Conservation (phyloP, 2,113 vertebrate genomes). For the Oceanites oceanicus region DNA sequence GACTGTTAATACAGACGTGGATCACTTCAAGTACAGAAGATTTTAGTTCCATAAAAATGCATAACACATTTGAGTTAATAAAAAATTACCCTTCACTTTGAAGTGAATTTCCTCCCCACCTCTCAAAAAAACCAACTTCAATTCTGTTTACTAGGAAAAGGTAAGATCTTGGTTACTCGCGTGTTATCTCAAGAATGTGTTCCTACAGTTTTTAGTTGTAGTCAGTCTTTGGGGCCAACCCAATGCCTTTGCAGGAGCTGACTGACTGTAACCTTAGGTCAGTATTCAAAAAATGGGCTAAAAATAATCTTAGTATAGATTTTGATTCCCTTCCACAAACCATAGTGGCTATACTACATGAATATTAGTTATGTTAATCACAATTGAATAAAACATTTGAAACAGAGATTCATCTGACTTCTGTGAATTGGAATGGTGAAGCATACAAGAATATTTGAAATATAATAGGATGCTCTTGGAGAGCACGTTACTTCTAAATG, state of each 20-base stretch:
- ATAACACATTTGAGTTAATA: rapidly evolving
- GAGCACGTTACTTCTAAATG: neutral
- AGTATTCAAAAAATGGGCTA: neutral
- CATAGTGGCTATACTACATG: neutral
- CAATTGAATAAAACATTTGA: neutral
- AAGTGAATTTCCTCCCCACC: neutral
- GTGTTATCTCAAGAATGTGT: neutral
- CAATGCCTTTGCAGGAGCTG: neutral
- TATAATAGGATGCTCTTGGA: neutral
- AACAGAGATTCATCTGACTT: neutral
- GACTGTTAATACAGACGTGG: neutral
- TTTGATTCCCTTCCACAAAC: neutral
- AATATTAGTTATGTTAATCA: neutral
- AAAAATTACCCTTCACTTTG: neutral
- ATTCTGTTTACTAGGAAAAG: neutral
- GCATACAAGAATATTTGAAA: neutral
- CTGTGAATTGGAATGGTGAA: neutral
- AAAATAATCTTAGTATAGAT: neutral
- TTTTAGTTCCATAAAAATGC: neutral
- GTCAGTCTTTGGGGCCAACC: neutral
- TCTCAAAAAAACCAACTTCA: neutral
- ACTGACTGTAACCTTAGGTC: neutral
- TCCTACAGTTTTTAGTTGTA: neutral
- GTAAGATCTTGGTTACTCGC: neutral
- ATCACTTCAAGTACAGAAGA: neutral